phyloP scores from a whole-genome alignment of 1,140 invertebrate species.

The Lordiphosa stackelbergi region DNA sequence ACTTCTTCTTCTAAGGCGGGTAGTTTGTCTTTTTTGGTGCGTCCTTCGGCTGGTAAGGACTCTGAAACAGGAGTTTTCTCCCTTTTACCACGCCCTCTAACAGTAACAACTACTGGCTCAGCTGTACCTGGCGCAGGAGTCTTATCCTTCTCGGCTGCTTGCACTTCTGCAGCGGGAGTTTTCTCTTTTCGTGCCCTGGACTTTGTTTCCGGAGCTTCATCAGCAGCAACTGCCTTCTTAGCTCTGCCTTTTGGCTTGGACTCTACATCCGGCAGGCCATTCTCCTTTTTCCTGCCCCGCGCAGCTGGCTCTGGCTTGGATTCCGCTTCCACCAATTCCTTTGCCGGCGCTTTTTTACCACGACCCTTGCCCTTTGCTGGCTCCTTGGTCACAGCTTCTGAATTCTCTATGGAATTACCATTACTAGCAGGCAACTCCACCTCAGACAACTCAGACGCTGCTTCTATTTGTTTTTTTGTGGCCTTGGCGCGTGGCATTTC shows the following conservation, averaged over 20 bases:
- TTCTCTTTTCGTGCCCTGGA: slow-evolving; percentile 33
- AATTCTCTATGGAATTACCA: slow-evolving; percentile 15
- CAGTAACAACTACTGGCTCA: no score
- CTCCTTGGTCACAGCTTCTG: slow-evolving; percentile 6
- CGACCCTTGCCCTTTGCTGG: slow-evolving; percentile 39
- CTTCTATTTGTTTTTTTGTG: slow-evolving; percentile 32
- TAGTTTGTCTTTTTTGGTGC: slow-evolving; percentile 30
- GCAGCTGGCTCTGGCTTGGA: slow-evolving; percentile 20
- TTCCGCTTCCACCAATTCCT: slow-evolving; percentile 12
- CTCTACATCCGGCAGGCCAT: slow-evolving; percentile 10
- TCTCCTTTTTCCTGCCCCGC: slow-evolving; percentile 39
- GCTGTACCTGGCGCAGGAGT: not conserved
- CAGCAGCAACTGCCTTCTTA: slow-evolving; percentile 30
- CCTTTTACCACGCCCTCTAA: no score
- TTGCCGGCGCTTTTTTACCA: slow-evolving; percentile 21
- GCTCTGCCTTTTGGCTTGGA: slow-evolving; percentile 35
- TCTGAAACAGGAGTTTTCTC: no score
- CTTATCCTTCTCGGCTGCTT: slow-evolving; percentile 20
- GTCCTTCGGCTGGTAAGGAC: no score
- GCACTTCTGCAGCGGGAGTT: slow-evolving; percentile 9
- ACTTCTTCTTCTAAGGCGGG: slow-evolving; percentile 11
- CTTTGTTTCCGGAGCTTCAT: slow-evolving; percentile 1
- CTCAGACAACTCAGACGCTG: slow-evolving; percentile 1
- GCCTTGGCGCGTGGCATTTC: slow-evolving; percentile 51
- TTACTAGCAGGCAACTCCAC: slow-evolving; percentile 30